These are phyloP conservation scores for Nemapogon koenigi DNA, from an alignment of 2,888 invertebrate genomes.

Conservation along the genomic window DNA sequence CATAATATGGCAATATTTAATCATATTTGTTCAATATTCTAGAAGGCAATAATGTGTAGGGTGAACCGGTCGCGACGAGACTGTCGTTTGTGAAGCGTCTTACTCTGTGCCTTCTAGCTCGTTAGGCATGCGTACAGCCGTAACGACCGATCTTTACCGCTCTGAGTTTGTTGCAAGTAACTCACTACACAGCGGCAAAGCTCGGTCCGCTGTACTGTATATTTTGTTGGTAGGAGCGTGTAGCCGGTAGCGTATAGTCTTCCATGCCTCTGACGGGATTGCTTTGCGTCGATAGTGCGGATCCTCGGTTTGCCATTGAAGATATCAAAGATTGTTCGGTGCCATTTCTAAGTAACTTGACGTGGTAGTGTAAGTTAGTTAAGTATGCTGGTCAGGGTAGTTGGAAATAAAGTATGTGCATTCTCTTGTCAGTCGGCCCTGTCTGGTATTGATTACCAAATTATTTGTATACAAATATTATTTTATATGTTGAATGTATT, in stretches of 20 bases:
- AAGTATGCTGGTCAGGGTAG: slow-evolving; percentile 64
- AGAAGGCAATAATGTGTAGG: slow-evolving; percentile 18
- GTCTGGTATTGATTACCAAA: slow-evolving; percentile 7
- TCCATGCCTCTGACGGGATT: slow-evolving; percentile 57
- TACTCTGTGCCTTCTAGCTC: slow-evolving; percentile 64
- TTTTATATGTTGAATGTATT: slow-evolving; percentile 5
- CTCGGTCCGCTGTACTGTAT: too few relatives aligned
- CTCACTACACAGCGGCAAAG: too few relatives aligned
- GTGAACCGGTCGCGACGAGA: slow-evolving; percentile 22
- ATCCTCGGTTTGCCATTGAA: slow-evolving; percentile 63
- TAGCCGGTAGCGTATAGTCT: slow-evolving; percentile 59
- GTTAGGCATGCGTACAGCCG: slow-evolving; percentile 33
- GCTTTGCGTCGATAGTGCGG: slow-evolving; percentile 35
- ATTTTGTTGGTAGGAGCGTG: too few relatives aligned
- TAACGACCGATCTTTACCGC: background rate
- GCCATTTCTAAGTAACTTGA: slow-evolving; percentile 63
- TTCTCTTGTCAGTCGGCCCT: background rate
- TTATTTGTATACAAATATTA: slow-evolving; percentile 7
- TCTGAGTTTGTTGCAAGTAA: background rate
- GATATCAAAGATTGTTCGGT: slow-evolving; percentile 66
- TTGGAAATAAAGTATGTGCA: slow-evolving; percentile 52
- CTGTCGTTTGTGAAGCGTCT: slow-evolving; percentile 57
- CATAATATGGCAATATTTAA: slow-evolving; percentile 9
- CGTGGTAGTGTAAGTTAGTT: slow-evolving; percentile 60
- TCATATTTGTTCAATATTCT: slow-evolving; percentile 14